Evolutionary conservation across 37 sponge, comb jelly and placozoan genomes (phyloP).

Genomic region (Oopsacas minuta): DNA sequence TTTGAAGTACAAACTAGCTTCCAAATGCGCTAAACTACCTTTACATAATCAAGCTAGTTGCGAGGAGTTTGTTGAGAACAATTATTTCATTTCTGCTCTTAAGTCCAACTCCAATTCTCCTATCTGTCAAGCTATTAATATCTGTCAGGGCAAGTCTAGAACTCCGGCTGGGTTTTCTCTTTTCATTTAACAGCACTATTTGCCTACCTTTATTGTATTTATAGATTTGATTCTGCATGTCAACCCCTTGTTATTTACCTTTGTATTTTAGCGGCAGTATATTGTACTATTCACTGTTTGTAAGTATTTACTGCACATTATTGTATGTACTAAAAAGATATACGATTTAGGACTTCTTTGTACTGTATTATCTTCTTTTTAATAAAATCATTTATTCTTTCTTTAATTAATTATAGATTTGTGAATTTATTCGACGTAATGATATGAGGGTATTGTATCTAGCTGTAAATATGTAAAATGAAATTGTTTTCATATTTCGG

Average conservation of each 20-base stretch:
- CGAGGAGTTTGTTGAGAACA: not conserved
- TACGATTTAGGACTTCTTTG: too few relatives aligned
- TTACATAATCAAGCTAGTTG: not conserved
- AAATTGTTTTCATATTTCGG: too few relatives aligned
- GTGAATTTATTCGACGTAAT: too few relatives aligned
- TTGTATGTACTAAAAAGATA: too few relatives aligned
- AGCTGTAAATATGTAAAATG: too few relatives aligned
- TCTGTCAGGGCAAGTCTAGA: not conserved
- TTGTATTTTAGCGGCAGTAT: slow-evolving; percentile 9
- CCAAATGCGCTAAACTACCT: not conserved
- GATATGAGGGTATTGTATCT: too few relatives aligned
- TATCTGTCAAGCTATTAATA: slow-evolving; percentile 5
- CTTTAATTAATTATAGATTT: too few relatives aligned
- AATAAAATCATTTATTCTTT: too few relatives aligned
- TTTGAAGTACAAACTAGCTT: not conserved
- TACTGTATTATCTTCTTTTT: too few relatives aligned
- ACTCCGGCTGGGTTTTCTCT: not conserved
- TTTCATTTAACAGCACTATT: not conserved
- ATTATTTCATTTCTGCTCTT: slow-evolving; percentile 3
- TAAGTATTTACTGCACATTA: too few relatives aligned
- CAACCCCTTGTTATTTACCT: not conserved
- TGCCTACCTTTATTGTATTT: not conserved
- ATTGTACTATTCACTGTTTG: too few relatives aligned
- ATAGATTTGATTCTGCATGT: not conserved
- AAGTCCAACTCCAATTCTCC: not conserved